A percentile compares a stretch with the other conserved stretches of the same genome.
Conservation (phyloP, 2,888 invertebrate species). For the Cheilosia variabilis region DNA sequence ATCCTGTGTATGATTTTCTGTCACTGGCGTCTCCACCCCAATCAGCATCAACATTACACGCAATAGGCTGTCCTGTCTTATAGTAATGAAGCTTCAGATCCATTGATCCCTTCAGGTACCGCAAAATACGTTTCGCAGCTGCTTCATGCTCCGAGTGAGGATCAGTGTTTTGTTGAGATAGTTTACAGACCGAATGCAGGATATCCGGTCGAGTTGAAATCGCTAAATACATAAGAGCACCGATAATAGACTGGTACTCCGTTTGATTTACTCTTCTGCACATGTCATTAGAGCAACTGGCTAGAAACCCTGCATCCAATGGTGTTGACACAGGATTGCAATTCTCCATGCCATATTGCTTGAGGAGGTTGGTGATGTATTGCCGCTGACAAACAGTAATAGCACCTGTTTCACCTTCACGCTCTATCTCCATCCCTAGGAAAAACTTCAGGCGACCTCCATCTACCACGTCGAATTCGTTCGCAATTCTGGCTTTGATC, state of each 20-base stretch:
- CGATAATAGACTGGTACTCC: conserved; percentile 64
- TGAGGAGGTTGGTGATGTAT: conserved; percentile 35
- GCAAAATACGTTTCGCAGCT: conserved; percentile 72
- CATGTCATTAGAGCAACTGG: conserved; percentile 25
- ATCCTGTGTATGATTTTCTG: conserved; percentile 70
- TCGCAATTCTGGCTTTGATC: no score
- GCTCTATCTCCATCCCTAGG: no score
- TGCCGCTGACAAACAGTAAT: no score
- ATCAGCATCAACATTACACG: conserved; percentile 74
- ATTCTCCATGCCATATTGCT: conserved; percentile 64
- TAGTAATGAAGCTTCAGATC: conserved; percentile 65
- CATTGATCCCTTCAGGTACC: conserved; percentile 66
- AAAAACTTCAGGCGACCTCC: no score
- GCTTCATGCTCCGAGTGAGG: conserved; percentile 75
- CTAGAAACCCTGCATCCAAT: conserved; percentile 68
- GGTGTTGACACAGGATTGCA: conserved; percentile 72
- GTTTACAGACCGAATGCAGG: conserved; percentile 71
- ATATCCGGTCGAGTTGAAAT: conserved; percentile 70
- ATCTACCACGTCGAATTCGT: no score
- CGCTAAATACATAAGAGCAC: conserved; percentile 71
- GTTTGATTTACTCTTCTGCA: conserved; percentile 28
- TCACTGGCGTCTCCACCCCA: conserved; percentile 67
- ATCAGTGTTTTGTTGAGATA: conserved; percentile 73
- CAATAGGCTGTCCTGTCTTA: conserved; percentile 53
- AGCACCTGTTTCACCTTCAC: no score